Base-by-base conservation (phyloP, 2,888 invertebrate genomes). In the Therioaphis trifolii region DNA sequence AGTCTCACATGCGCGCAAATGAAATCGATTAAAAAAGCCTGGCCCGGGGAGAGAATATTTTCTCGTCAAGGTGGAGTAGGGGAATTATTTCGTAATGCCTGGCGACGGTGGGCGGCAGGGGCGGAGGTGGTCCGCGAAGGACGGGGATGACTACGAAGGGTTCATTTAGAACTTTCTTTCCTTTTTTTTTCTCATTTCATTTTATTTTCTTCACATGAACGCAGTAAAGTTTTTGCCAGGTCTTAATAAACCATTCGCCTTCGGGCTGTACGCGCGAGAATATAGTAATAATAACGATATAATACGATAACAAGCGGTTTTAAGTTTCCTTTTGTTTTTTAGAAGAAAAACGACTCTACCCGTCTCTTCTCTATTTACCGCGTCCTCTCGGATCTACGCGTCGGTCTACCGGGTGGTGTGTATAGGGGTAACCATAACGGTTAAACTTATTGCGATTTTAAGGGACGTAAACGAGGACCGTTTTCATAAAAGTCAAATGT, bases 1-100 rank as follows among this genome's bases (percentile, higher is more conserved):
- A 63, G 74, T 88, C 91, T 91, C 91, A 91, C 91, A 91, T 91
- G 91, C 91, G 89, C 89, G 91, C 91, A 91, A 91, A 91, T 91
- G 91, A 91, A 91, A 92, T 92, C 91, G 91, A 91, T 92, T 91
- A 91, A 91, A 91, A 91, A 84, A 74, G 74, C 79, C 71, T 68
- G 79, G 79, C 78, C 79, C 82, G 71, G 71, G 61, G 61, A 71
- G 80, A 74, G 63, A 63, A 82, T 82, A 82, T 82, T 82, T 74
- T 74, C 82, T 74, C 74, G 82, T 82, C 82, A 52, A 52, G 82
- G 82, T 74, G 72, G 63, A 52, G 82, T 40, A 63, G 82, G 82
- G 74, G 52, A 82, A 74, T 80, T 61, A 80, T 80, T 80, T 80
- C 72, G 82, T 82, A 82, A 82, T 82, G 82, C 82, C 52, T 74